Evolutionary conservation across 2,797 vertebrate species (phyloP), one percentile per base, ranked within the genome.

Genomic region (Spinibarbus caldwelli): DNA sequence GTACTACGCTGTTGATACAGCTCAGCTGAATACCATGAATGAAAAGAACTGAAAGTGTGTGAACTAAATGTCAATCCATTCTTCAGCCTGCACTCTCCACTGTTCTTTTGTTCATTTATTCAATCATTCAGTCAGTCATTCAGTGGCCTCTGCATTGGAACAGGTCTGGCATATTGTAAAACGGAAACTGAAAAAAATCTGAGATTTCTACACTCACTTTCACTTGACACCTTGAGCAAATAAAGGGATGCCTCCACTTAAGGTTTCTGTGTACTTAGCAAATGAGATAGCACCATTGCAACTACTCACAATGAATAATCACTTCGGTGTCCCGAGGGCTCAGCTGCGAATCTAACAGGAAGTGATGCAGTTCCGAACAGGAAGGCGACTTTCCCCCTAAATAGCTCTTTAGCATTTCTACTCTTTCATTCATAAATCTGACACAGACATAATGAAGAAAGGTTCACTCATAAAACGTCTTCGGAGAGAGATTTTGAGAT

Each of bases 291-390:
- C 75, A 75, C 57, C 71, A 75, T 47, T 26, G 10, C n/a, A 57
- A 77, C 23, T 70, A 15, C 57, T 64, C 64, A n/a, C 31, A 75
- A 71, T 81, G 83, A 80, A 76, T 80, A 86, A 59, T 77, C 75
- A 87, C 64, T 77, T 52, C 21, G 8, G 47, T 45, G 82, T 86
- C 86, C 82, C 54, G 5, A 59, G 64, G 26, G 34, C 54, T 57
- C 71, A 86, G 78, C 72, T 85, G 62, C 3, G 75, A 57, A 72
- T 57, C 82, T 70, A 83, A 85, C 83, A 89, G 86, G 85, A 90
- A 90, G 85, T 90, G 86, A 88, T 88, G 86, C 70, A 85, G 62
- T 85, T 88, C 82, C 68, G 2, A 62, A 86, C 79, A 87, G 89
- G 89, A 91, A 87, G 80, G 62, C 7, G 15, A 72, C 21, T 38